phyloP scores from a whole-genome alignment of 2,888 invertebrate genomes.

The Epirrita christyi region DNA sequence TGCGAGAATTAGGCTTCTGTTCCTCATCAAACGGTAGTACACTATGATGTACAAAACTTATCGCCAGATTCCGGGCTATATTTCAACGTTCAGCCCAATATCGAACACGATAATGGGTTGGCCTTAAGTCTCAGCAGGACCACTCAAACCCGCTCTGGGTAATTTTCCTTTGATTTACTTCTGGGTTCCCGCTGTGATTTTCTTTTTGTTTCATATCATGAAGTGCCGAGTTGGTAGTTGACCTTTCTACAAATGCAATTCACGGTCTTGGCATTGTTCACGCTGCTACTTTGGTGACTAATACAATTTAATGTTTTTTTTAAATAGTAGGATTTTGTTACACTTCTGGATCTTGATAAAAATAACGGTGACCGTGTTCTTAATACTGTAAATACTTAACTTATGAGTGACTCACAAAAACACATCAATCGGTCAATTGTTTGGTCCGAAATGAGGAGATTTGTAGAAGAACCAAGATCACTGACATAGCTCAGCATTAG shows the following conservation, averaged over 20 bases:
- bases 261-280: slow-evolving; percentile 15
- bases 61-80: slow-evolving; percentile 14
- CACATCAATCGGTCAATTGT: no score
- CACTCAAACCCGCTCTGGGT: slow-evolving; percentile 25
- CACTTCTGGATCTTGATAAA: no score
- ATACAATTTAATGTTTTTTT: neutral
- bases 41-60: slow-evolving; percentile 2
- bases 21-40: neutral
- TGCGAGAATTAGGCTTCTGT: neutral
- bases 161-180: slow-evolving; percentile 35
- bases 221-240: slow-evolving; percentile 15
- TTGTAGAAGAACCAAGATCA: no score
- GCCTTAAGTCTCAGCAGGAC: slow-evolving; percentile 23
- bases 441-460: no score
- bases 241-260: slow-evolving; percentile 13
- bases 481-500: no score
- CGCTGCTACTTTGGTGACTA: neutral
- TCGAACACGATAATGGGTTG: slow-evolving; percentile 19
- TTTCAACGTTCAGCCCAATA: slow-evolving; percentile 27
- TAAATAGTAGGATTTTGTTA: no score
- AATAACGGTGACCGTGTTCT: no score
- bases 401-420: no score
- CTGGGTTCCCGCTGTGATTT: slow-evolving; percentile 24
- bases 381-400: no score
- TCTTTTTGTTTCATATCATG: slow-evolving; percentile 20